These are phyloP conservation scores for Rhamnusium bicolor DNA, from an alignment of 2,888 invertebrate genomes.

Conservation along the genomic window DNA sequence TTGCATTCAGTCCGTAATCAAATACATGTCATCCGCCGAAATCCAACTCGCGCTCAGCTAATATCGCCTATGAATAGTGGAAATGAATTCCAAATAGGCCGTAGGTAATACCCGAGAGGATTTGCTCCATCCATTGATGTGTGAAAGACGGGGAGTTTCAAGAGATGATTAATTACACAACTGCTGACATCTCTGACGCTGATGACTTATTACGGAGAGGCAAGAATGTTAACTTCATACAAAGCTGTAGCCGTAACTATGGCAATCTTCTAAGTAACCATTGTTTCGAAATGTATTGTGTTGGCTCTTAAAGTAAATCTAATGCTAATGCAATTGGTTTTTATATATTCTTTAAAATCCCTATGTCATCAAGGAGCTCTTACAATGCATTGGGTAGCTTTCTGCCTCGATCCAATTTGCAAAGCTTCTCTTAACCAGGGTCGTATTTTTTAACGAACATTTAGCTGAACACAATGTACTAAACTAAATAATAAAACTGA, in stretches of 20 bases:
- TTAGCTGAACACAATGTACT: constrained; percentile 11
- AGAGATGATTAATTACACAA: constrained; percentile 68
- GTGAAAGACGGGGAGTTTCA: constrained; percentile 57
- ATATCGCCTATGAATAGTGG: constrained; percentile 34
- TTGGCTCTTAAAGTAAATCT: constrained; percentile 62
- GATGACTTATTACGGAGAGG: constrained; percentile 66
- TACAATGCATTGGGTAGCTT: constrained; percentile 25
- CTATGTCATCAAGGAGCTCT: constrained; percentile 42
- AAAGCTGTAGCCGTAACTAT: constrained; percentile 53
- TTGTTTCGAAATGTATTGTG: constrained; percentile 64
- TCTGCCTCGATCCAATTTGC: constrained; percentile 35
- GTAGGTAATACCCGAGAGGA: constrained; percentile 37
- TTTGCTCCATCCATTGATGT: constrained; percentile 56
- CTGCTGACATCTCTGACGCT: constrained; percentile 66
- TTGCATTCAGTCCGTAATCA: constrained; percentile 25
- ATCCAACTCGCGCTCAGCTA: constrained; percentile 30
- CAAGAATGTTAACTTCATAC: constrained; percentile 62
- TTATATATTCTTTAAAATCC: constrained; percentile 60
- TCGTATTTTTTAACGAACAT: constrained; percentile 39
- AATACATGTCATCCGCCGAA: constrained; percentile 33
- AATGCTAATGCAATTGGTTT: constrained; percentile 67
- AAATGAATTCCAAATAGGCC: constrained; percentile 35
- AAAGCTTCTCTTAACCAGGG: constrained; percentile 29
- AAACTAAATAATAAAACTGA: constrained; percentile 1
- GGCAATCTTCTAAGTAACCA: constrained; percentile 66